Conservation (phyloP, 2,113 vertebrate genomes). For the Phalacrocorax pelagicus region DNA sequence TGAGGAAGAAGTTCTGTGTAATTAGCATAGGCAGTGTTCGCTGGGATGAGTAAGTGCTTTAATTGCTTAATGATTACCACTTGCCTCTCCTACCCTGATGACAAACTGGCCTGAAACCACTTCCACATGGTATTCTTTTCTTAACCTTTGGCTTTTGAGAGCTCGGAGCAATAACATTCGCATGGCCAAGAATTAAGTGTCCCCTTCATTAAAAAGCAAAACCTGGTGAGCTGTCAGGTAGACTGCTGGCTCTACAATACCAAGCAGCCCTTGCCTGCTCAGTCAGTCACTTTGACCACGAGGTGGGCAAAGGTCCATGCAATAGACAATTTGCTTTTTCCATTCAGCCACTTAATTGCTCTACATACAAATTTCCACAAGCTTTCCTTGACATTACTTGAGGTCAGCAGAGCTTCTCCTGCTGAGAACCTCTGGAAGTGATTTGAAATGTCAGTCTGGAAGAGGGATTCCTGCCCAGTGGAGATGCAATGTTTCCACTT, state of each 20-base stretch:
- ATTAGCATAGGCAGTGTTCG: not conserved
- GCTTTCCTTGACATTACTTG: not conserved
- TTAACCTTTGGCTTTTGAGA: not conserved
- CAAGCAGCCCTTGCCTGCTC: not conserved
- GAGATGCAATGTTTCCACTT: not conserved
- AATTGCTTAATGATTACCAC: not conserved
- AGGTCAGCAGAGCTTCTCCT: not conserved
- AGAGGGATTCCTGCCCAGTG: not conserved
- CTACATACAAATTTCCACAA: not conserved
- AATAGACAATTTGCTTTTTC: not conserved
- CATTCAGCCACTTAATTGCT: not conserved
- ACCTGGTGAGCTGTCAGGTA: too few species aligned
- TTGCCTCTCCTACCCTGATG: not conserved
- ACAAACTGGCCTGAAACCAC: not conserved
- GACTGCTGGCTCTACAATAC: not conserved
- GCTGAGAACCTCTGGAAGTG: not conserved
- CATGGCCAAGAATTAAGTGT: not conserved
- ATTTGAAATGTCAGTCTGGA: not conserved
- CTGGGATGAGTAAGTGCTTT: not conserved
- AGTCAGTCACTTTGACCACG: not conserved
- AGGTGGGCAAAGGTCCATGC: not conserved
- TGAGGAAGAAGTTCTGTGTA: not conserved
- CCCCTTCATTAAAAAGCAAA: too few species aligned
- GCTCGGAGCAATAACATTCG: fast-evolving
- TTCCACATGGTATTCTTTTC: not conserved